phyloP scores from a whole-genome alignment of 2,888 invertebrate genomes.

The Drosophila austrosaltans region DNA sequence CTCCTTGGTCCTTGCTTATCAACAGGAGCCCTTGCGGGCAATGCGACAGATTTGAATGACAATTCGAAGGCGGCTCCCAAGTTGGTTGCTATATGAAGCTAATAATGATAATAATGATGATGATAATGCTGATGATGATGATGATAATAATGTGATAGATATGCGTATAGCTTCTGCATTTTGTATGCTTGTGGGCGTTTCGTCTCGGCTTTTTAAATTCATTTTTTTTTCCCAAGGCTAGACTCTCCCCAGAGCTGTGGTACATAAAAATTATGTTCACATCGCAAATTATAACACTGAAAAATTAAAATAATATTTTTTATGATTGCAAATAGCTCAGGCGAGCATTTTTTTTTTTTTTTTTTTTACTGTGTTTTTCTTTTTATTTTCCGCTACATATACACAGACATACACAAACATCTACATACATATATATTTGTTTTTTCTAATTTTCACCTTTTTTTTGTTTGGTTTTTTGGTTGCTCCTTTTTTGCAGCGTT shows the following conservation, averaged over 20 bases:
- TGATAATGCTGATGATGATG: slow-evolving; percentile 3
- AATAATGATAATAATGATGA: slow-evolving; percentile 38
- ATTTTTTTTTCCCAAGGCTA: slow-evolving; percentile 60
- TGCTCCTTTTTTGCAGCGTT: slow-evolving; percentile 43
- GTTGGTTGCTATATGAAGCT: slow-evolving; percentile 14
- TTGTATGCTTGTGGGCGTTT: slow-evolving; percentile 26
- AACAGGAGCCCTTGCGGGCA: slow-evolving; percentile 39
- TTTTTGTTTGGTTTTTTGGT: slow-evolving; percentile 47
- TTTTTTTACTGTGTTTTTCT: slow-evolving; percentile 24
- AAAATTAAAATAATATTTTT: slow-evolving; percentile 77
- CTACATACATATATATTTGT: slow-evolving; percentile 30
- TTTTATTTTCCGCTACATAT: slow-evolving; percentile 12
- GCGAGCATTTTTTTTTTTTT: slow-evolving; percentile 31
- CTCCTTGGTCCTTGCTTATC: slow-evolving; percentile 21
- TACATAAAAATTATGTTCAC: slow-evolving; percentile 59
- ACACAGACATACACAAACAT: slow-evolving; percentile 16
- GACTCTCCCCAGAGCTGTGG: slow-evolving; percentile 29
- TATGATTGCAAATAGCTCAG: slow-evolving; percentile 73
- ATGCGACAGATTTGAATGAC: slow-evolving; percentile 68
- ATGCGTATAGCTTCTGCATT: slow-evolving; percentile 26
- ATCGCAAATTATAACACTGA: slow-evolving; percentile 56
- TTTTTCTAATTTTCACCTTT: slow-evolving; percentile 65
- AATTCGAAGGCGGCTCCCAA: slow-evolving; percentile 51
- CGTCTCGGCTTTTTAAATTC: slow-evolving; percentile 74
- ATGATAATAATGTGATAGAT: background rate